Conservation (phyloP, 2,888 invertebrate genomes). For the Eucriotettix oculatus region DNA sequence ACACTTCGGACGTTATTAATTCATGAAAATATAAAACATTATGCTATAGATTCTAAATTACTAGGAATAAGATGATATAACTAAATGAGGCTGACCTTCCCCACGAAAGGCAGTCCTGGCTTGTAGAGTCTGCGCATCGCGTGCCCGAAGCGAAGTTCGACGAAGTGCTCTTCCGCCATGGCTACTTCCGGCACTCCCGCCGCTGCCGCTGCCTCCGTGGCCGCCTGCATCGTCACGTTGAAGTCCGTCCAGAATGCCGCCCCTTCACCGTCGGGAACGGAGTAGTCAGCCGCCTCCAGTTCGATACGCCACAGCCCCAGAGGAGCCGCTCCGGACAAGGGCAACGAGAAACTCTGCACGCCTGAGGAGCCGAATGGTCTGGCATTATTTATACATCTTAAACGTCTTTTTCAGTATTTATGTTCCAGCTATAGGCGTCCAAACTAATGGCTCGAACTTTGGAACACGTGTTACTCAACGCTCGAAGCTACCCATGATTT, state of each 20-base stretch:
- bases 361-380: too few relatives aligned
- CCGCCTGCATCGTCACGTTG: constrained; percentile 17
- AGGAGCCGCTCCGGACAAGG: constrained; percentile 36
- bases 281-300: constrained; percentile 24
- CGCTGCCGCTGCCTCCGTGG: constrained; percentile 32
- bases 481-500: too few relatives aligned
- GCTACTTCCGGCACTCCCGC: constrained; percentile 31
- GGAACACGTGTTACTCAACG: background rate
- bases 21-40: background rate
- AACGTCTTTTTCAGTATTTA: background rate
- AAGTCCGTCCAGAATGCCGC: background rate
- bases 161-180: constrained; percentile 48
- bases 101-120: constrained; percentile 46
- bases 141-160: constrained; percentile 43
- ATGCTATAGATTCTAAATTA: too few relatives aligned
- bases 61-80: background rate
- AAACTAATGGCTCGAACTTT: too few relatives aligned
- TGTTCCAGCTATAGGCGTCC: background rate
- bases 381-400: too few relatives aligned
- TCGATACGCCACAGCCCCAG: constrained; percentile 42
- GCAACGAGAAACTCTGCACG: constrained; percentile 37
- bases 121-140: constrained; percentile 48
- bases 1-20: too few relatives aligned
- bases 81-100: constrained; percentile 32
- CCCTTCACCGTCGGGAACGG: background rate